A percentile compares a stretch with the other conserved stretches of the same genome.
Evolutionary conservation across 2,888 invertebrate genomes (phyloP).

Genomic region (Andrena bicolor): DNA sequence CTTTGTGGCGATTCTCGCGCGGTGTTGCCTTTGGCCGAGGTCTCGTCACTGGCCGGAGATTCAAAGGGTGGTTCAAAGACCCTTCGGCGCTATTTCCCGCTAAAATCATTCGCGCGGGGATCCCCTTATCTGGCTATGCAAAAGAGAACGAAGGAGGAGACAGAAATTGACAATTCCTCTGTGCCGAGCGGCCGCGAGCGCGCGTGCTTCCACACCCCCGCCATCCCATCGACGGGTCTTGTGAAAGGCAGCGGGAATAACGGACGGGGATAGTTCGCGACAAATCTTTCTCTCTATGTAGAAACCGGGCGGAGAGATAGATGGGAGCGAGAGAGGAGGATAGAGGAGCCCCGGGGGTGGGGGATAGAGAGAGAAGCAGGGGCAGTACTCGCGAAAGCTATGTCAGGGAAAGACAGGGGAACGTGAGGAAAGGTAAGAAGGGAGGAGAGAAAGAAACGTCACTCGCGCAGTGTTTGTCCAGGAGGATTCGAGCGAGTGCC

Average conservation of each 20-base stretch:
- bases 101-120: conserved; percentile 69
- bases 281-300: conserved; percentile 53
- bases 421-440: conserved; percentile 15
- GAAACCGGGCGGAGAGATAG: conserved; percentile 30
- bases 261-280: conserved; percentile 41
- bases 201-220: not conserved
- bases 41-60: conserved; percentile 52
- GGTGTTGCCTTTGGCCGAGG: conserved; percentile 50
- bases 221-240: conserved; percentile 32
- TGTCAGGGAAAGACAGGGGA: conserved; percentile 40
- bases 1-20: conserved; percentile 64
- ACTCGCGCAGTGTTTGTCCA: conserved; percentile 76
- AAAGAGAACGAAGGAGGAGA: conserved; percentile 44
- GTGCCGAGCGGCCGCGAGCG: conserved; percentile 32
- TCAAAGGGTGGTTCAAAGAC: conserved; percentile 66
- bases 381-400: conserved; percentile 45
- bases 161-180: conserved; percentile 68
- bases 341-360: conserved; percentile 8
- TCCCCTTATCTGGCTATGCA: conserved; percentile 73
- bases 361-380: conserved; percentile 5
- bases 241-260: conserved; percentile 40
- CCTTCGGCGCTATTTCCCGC: conserved; percentile 66
- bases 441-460: conserved; percentile 37
- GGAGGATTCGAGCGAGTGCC: conserved; percentile 71
- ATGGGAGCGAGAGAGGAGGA: not conserved